A percentile compares a stretch with the other conserved stretches of the same genome.
These are phyloP conservation scores for Macrostomum lignano DNA, from an alignment of 1,140 invertebrate genomes.

Conservation along the genomic window DNA sequence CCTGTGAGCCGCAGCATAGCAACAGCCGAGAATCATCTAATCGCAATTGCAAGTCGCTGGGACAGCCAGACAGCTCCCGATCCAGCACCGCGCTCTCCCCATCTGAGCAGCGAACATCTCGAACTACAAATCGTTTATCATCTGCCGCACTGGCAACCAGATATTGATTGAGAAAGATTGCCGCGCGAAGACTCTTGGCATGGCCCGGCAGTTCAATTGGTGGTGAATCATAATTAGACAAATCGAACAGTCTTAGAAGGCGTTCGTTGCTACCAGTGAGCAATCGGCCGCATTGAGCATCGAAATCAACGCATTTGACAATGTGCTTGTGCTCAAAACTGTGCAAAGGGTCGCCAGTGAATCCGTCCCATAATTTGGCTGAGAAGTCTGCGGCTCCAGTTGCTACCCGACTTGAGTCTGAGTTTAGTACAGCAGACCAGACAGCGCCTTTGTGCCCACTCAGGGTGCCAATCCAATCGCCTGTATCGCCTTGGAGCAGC, in stretches of 20 bases:
- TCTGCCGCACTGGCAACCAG: no score
- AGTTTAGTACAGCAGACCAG: no score
- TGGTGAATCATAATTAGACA: constrained; percentile 35
- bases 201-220: not conserved
- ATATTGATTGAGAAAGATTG: constrained; percentile 6
- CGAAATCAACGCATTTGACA: constrained; percentile 77
- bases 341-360: constrained; percentile 57
- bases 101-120: not conserved
- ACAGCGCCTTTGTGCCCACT: no score
- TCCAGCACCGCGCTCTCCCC: no score
- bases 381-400: constrained; percentile 83
- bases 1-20: no score
- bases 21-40: no score
- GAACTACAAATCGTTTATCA: constrained; percentile 39
- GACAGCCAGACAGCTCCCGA: no score
- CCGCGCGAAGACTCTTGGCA: not conserved
- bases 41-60: no score
- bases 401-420: constrained; percentile 60
- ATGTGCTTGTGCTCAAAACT: constrained; percentile 88
- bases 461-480: no score
- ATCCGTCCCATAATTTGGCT: constrained; percentile 67
- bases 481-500: no score
- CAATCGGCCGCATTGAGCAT: constrained; percentile 43
- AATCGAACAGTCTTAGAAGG: constrained; percentile 58
- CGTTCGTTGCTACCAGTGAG: constrained; percentile 81